Evolutionary conservation across 2,888 invertebrate genomes (phyloP).

Genomic region (Entomobrya multifasciata): DNA sequence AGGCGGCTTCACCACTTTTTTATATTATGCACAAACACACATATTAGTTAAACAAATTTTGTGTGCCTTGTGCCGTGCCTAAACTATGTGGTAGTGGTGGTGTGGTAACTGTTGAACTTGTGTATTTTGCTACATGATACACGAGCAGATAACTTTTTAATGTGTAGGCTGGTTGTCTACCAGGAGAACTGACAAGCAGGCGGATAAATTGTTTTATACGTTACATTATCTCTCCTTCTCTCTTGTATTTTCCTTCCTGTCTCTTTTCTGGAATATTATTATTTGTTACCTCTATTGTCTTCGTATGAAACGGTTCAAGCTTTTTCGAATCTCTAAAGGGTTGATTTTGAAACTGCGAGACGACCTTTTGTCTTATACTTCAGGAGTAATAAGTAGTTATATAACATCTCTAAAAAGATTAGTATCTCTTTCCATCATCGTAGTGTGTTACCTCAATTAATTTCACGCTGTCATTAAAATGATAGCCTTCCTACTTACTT

Average conservation of each 20-base stretch:
- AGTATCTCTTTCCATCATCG: neutral
- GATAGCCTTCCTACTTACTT: conserved; percentile 69
- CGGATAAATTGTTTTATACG: conserved; percentile 64
- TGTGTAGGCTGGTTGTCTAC: conserved; percentile 47
- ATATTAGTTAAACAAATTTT: conserved; percentile 50
- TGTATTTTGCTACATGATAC: conserved; percentile 7
- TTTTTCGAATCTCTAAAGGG: conserved; percentile 36
- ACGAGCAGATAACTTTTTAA: conserved; percentile 9
- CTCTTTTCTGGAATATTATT: conserved; percentile 1
- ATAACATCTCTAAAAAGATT: too few relatives aligned
- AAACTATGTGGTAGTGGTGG: neutral
- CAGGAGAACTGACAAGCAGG: conserved; percentile 60
- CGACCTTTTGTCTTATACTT: conserved; percentile 68
- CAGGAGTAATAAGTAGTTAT: too few relatives aligned
- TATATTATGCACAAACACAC: conserved; percentile 44
- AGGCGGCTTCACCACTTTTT: conserved; percentile 60
- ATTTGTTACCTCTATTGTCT: conserved; percentile 45
- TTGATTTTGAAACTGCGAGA: conserved; percentile 11
- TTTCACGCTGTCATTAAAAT: conserved; percentile 72
- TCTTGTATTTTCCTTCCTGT: conserved; percentile 6
- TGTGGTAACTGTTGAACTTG: neutral
- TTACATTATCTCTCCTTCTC: conserved; percentile 8
- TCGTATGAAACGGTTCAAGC: conserved; percentile 49
- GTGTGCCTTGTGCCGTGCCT: neutral
- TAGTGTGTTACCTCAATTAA: conserved; percentile 65